A percentile compares a stretch with the other conserved stretches of the same genome.
Evolutionary conservation across 1,140 invertebrate genomes (phyloP).

Genomic region (Drosophila santomea): DNA sequence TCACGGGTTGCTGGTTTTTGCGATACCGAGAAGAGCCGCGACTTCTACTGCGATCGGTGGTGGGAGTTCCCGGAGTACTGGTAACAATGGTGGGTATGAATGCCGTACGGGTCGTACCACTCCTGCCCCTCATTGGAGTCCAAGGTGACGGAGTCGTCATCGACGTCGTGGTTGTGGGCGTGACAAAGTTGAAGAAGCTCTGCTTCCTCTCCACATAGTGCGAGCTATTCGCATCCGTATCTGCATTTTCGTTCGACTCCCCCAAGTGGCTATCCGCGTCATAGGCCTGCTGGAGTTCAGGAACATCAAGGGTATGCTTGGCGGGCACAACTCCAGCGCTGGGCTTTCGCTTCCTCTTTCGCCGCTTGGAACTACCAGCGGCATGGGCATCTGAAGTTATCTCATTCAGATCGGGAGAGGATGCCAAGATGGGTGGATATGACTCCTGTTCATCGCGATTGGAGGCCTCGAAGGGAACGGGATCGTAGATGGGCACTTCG

Average conservation of each 20-base stretch:
- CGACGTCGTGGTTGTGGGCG: conserved; percentile 29
- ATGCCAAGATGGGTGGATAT: conserved; percentile 61
- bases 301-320: conserved; percentile 75
- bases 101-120: conserved; percentile 21
- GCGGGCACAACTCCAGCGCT: conserved; percentile 24
- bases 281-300: conserved; percentile 74
- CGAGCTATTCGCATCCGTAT: conserved; percentile 62
- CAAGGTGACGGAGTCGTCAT: conserved; percentile 56
- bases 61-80: conserved; percentile 31
- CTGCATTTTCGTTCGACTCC: conserved; percentile 36
- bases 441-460: conserved; percentile 70
- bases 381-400: conserved; percentile 54
- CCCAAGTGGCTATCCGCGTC: conserved; percentile 53
- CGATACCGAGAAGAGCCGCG: conserved; percentile 55
- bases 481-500: conserved; percentile 82
- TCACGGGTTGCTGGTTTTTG: conserved; percentile 19
- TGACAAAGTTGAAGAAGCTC: conserved; percentile 29
- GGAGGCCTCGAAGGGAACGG: conserved; percentile 76
- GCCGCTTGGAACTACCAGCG: conserved; percentile 53
- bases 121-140: conserved; percentile 69
- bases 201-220: conserved; percentile 58
- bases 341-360: conserved; percentile 60
- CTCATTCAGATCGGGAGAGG: conserved; percentile 28
- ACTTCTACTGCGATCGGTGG: conserved; percentile 1
- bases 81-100: conserved; percentile 64